Evolutionary conservation across 1,140 invertebrate genomes (phyloP), one percentile per base, ranked within the genome.

Genomic region (Cydia strobilella): DNA sequence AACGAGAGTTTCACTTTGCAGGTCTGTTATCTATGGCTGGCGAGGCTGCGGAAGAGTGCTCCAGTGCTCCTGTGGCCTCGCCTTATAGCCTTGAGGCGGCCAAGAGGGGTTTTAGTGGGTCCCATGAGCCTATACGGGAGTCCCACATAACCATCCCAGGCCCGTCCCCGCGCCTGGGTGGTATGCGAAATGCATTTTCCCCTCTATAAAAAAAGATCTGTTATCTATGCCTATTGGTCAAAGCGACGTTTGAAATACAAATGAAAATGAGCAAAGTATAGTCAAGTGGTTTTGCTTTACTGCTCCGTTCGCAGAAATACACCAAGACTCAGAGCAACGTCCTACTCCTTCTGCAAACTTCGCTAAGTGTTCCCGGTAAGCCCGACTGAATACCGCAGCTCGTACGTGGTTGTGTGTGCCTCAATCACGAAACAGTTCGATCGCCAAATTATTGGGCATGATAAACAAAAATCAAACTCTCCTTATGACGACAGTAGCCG

Each of bases 311-410:
- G 65, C 65, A 69, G 65, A 42, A 59, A 69, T 18, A 20, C 27
- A 12, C 65, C 25, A 39, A 35, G 65, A 10, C n/a, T 18, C 31
- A 69, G 65, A 35, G 31, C 65, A 69, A 69, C 65, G 65, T 69
- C 65, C 65, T 69, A 35, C 35, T 69, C 65, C 65, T 69, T 35
- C 65, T 69, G 65, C 31, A 69, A 69, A 69, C 65, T 69, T 39
- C 31, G 31, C 65, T 69, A 35, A 69, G 65, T 69, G 65, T 69
- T 69, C 65, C 65, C 31, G 31, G 65, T 42, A 69, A 69, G 35
- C 54, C 54, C 7, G 54, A 69, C 65, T n/a, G 31, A 42, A 35
- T 69, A 18, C 15, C 18, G 54, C 18, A 3, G 51, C n/a, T 54
- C 18, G 54, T 59, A 59, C n/a, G 51, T 48, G n/a, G 12, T 66